phyloP scores from a whole-genome alignment of 2,797 vertebrate species.

The Momotus momota region DNA sequence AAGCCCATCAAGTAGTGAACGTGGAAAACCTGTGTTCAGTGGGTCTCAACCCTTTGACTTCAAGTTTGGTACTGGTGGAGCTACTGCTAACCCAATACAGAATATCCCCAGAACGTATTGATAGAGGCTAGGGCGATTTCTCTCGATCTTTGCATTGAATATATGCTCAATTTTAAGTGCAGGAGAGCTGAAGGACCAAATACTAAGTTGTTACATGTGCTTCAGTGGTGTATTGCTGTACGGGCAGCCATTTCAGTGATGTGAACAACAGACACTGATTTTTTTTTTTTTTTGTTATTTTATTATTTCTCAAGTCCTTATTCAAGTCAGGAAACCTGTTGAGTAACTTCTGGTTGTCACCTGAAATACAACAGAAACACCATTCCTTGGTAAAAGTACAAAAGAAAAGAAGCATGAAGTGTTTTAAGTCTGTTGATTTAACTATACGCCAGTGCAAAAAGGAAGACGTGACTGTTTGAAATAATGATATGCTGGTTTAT shows the following conservation, averaged over 20 bases:
- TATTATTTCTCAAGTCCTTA: background rate
- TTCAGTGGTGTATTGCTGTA: slow-evolving; percentile 73
- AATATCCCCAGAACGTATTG: background rate
- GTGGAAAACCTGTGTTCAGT: background rate
- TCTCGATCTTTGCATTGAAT: background rate
- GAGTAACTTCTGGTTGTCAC: background rate
- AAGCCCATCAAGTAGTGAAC: background rate
- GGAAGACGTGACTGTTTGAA: background rate
- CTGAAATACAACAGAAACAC: background rate
- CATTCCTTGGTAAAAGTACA: background rate
- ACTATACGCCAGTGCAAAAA: background rate
- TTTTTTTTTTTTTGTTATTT: background rate
- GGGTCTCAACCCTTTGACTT: background rate
- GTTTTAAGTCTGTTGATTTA: background rate
- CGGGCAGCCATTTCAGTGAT: slow-evolving; percentile 26
- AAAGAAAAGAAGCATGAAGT: background rate
- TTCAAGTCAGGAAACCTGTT: background rate
- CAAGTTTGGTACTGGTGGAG: background rate
- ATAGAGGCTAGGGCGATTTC: background rate
- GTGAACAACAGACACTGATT: background rate
- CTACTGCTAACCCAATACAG: background rate
- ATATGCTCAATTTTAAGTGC: background rate
- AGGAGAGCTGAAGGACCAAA: slow-evolving; percentile 21
- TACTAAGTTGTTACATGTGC: slow-evolving; percentile 40
- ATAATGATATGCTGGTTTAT: background rate